Evolutionary conservation across 2,797 vertebrate species (phyloP).

Genomic region (Rhynchotus rufescens): DNA sequence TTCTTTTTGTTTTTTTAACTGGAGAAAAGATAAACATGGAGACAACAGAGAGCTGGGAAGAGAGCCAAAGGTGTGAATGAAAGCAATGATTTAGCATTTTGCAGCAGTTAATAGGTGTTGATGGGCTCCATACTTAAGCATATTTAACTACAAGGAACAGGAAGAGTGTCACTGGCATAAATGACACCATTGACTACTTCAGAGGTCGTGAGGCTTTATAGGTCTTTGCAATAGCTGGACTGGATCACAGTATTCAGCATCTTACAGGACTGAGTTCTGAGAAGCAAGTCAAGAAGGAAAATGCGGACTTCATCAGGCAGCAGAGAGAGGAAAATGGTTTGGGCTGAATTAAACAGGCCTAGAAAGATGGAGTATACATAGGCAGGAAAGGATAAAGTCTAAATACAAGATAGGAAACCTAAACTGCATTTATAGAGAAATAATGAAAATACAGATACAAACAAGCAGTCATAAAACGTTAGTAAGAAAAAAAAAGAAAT

Average conservation of each 20-base stretch:
- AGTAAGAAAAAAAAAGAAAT: not conserved
- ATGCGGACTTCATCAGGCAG: not conserved
- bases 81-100: not conserved
- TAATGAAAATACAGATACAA: not conserved
- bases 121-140: not conserved
- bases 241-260: not conserved
- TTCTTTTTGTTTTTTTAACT: not conserved
- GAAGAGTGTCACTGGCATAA: not conserved
- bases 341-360: not conserved
- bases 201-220: not conserved
- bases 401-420: not conserved
- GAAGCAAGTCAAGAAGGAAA: not conserved
- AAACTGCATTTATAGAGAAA: not conserved
- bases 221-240: not conserved
- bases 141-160: not conserved
- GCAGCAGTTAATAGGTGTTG: not conserved
- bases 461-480: not conserved
- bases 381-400: not conserved
- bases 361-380: not conserved
- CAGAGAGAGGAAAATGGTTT: not conserved
- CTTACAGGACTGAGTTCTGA: not conserved
- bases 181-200: not conserved
- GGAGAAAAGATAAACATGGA: not conserved
- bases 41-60: not conserved
- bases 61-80: not conserved